Evolutionary conservation across 2,888 invertebrate species (phyloP).

Genomic region (Mythimna lalbum): DNA sequence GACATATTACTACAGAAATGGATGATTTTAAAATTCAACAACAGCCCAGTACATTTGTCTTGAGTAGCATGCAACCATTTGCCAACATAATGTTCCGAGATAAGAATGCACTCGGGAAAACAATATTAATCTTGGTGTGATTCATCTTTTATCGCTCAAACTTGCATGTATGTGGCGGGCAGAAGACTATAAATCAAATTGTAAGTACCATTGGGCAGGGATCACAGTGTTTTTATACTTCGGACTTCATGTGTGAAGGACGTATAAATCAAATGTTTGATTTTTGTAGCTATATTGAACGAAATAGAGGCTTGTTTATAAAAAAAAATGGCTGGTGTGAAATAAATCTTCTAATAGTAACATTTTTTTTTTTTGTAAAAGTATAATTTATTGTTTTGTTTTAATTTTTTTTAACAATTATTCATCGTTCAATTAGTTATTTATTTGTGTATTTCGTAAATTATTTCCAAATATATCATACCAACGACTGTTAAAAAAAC

Average conservation of each 20-base stretch:
- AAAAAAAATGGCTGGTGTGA: background rate
- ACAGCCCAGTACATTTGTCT: constrained; percentile 71
- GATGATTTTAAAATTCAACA: constrained; percentile 61
- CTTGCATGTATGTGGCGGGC: constrained; percentile 76
- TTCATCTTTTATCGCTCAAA: constrained; percentile 86
- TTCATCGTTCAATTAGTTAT: too few relatives aligned
- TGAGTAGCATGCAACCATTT: constrained; percentile 76
- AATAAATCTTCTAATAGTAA: background rate
- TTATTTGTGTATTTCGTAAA: too few relatives aligned
- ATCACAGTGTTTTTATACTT: constrained; percentile 61
- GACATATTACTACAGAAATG: constrained; percentile 51
- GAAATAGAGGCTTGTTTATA: background rate
- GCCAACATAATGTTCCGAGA: constrained; percentile 82
- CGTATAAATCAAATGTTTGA: constrained; percentile 53
- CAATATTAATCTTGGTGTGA: constrained; percentile 83
- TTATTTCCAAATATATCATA: too few relatives aligned
- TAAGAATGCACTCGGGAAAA: constrained; percentile 76
- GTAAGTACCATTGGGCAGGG: constrained; percentile 66
- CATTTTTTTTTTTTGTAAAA: background rate
- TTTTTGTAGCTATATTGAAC: constrained; percentile 38
- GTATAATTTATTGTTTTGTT: background rate
- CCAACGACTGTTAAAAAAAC: too few relatives aligned
- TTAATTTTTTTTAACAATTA: too few relatives aligned
- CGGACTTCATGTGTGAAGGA: constrained; percentile 44
- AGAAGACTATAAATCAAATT: constrained; percentile 80